Conservation (phyloP, 2,888 invertebrate genomes). For the Apodemia hepburni region DNA sequence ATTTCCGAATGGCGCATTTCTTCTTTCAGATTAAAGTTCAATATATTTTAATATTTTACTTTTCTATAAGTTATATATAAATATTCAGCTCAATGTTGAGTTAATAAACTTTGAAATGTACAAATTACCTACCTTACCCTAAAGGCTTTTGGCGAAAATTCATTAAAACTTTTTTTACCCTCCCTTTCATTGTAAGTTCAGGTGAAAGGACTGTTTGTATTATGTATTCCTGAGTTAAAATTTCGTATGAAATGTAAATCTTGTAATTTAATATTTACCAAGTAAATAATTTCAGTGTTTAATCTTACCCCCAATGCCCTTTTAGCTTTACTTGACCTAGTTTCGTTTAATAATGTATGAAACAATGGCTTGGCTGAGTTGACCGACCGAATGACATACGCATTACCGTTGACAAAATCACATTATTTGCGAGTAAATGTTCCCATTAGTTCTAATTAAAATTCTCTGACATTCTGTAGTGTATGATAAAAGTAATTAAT, state of each 20-base stretch:
- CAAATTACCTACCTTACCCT: background rate
- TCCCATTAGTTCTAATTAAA: conserved; percentile 8
- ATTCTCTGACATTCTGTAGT: background rate
- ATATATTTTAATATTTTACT: background rate
- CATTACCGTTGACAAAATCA: conserved; percentile 2
- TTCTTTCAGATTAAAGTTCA: background rate
- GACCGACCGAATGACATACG: conserved; percentile 5
- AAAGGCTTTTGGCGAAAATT: background rate
- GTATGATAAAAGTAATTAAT: conserved; percentile 4
- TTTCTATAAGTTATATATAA: background rate
- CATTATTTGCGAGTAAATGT: conserved; percentile 10
- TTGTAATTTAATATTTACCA: background rate
- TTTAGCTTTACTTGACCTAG: conserved; percentile 10
- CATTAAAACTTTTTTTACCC: background rate
- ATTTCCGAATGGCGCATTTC: too few relatives aligned
- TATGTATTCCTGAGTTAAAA: background rate
- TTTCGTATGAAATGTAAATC: background rate
- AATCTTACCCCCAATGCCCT: background rate
- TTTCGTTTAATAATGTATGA: conserved; percentile 9
- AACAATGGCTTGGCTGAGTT: conserved; percentile 8
- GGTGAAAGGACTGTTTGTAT: conserved; percentile 9
- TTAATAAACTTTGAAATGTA: background rate
- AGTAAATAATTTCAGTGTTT: conserved; percentile 4
- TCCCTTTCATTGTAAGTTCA: background rate
- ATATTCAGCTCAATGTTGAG: background rate